phyloP scores from a whole-genome alignment of 2,113 vertebrate species.

The Euleptes europaea region DNA sequence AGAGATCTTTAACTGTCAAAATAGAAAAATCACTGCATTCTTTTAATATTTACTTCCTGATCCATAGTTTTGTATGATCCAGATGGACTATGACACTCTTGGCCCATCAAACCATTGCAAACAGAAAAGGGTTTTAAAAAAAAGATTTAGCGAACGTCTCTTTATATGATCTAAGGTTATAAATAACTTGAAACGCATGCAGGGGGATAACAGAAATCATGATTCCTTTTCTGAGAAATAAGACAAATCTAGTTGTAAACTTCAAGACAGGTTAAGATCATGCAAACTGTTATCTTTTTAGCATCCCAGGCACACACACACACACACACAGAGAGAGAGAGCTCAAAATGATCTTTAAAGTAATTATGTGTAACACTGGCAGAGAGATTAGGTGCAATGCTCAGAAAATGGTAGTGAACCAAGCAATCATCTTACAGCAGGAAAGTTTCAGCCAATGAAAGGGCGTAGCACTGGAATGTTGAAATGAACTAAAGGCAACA shows the following conservation, averaged over 20 bases:
- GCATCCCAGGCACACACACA: conserved; percentile 68
- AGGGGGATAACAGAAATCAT: conserved; percentile 26
- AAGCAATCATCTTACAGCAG: conserved; percentile 86
- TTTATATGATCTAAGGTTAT: conserved; percentile 24
- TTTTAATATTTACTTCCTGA: neutral
- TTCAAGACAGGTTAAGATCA: conserved; percentile 47
- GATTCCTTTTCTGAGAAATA: neutral
- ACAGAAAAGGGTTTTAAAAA: neutral
- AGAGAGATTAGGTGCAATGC: conserved; percentile 69
- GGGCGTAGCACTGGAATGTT: conserved; percentile 83
- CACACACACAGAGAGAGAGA: conserved; percentile 65
- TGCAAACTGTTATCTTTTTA: conserved; percentile 21
- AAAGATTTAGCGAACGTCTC: conserved; percentile 33
- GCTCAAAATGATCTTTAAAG: conserved; percentile 37
- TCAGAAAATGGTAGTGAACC: conserved; percentile 70
- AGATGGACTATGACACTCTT: neutral
- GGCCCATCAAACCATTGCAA: no score
- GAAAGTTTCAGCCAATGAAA: conserved; percentile 84
- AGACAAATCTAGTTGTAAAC: neutral
- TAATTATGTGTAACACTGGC: neutral
- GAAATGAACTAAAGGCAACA: conserved; percentile 80
- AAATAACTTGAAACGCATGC: conserved; percentile 18
- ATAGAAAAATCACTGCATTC: neutral
- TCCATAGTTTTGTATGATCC: neutral
- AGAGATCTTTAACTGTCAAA: neutral